A percentile compares a stretch with the other conserved stretches of the same genome.
Conservation (phyloP, 2,113 vertebrate species). For the Turdus rufiventris region DNA sequence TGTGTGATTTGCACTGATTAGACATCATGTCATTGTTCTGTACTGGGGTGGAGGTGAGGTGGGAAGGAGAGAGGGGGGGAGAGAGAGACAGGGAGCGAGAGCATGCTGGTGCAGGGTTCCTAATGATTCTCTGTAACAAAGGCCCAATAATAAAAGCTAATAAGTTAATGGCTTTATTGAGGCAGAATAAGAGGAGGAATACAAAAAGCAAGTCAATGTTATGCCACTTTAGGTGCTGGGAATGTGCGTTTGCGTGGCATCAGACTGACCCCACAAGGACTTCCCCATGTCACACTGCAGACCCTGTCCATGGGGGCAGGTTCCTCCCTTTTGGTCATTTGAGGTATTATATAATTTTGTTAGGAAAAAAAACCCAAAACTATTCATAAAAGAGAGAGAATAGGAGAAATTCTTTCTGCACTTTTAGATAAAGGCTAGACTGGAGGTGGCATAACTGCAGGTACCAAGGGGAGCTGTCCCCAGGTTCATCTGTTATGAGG, state of each 20-base stretch:
- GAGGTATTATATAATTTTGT: background rate
- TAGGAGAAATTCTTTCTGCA: background rate
- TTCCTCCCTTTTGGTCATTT: background rate
- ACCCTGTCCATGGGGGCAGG: background rate
- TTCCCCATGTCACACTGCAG: background rate
- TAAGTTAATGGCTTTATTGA: background rate
- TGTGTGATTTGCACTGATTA: background rate
- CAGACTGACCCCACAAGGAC: accelerated
- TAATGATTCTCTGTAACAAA: background rate
- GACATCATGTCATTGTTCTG: background rate
- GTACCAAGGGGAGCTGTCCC: background rate
- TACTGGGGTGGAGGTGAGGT: accelerated
- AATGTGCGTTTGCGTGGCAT: background rate
- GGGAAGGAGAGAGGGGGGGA: too few relatives aligned
- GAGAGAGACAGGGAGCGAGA: too few relatives aligned
- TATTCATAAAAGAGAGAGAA: background rate
- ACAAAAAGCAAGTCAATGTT: background rate
- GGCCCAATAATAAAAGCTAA: background rate
- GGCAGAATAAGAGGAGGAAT: background rate
- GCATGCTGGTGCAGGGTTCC: background rate
- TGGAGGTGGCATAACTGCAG: background rate
- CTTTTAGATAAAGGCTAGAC: background rate
- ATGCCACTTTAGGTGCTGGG: background rate
- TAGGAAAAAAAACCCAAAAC: background rate
- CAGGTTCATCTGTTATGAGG: background rate